phyloP scores from a whole-genome alignment of 2,888 invertebrate genomes.

The Dorcus parallelipipedus region DNA sequence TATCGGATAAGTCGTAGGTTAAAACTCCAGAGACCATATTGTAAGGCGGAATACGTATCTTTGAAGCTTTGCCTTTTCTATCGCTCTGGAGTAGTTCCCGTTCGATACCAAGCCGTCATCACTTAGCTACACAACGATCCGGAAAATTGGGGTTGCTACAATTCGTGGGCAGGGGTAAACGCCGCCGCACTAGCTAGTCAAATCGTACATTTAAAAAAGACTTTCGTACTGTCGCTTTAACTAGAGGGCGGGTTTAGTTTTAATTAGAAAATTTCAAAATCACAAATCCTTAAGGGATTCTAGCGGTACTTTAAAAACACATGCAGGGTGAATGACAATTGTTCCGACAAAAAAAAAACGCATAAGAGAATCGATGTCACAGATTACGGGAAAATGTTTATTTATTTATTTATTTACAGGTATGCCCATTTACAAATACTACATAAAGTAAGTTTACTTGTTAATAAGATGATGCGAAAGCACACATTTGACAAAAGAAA shows the following conservation, averaged over 20 bases:
- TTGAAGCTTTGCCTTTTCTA: conserved; percentile 25
- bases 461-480: too few species aligned
- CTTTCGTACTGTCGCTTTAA: neutral
- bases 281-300: too few species aligned
- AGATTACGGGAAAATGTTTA: too few species aligned
- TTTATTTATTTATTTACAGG: too few species aligned
- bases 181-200: neutral
- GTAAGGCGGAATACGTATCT: conserved; percentile 21
- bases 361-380: too few species aligned
- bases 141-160: conserved; percentile 40
- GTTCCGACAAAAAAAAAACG: too few species aligned
- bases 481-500: too few species aligned
- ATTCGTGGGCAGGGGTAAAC: conserved; percentile 15
- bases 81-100: conserved; percentile 25
- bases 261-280: too few species aligned
- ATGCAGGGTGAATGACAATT: too few species aligned
- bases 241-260: neutral
- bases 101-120: conserved; percentile 38
- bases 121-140: conserved; percentile 44
- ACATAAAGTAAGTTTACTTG: too few species aligned
- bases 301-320: too few species aligned
- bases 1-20: neutral
- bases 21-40: neutral
- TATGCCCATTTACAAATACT: too few species aligned
- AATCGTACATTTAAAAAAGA: neutral